phyloP scores from a whole-genome alignment of 2,888 invertebrate genomes.

The Drosophila formosana region DNA sequence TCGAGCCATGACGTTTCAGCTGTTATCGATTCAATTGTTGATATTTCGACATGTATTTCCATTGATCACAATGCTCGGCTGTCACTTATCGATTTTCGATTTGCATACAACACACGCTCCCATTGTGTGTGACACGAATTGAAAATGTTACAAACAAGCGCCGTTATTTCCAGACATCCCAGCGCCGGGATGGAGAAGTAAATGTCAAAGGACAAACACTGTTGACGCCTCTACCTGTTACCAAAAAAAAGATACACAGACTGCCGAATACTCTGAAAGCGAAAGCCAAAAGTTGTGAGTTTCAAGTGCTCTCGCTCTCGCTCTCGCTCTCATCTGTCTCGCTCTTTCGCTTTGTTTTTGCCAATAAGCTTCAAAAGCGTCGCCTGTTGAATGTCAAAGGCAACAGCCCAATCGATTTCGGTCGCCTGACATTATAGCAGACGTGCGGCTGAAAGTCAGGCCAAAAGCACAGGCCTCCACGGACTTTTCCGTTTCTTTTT shows the following conservation, averaged over 20 bases:
- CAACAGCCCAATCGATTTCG: neutral
- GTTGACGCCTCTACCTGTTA: constrained; percentile 46
- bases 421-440: too few species aligned
- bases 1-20: constrained; percentile 9
- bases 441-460: too few species aligned
- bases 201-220: constrained; percentile 71
- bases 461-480: too few species aligned
- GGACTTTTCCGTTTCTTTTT: neutral
- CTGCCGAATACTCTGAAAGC: constrained; percentile 15
- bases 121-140: constrained; percentile 49
- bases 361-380: constrained; percentile 40
- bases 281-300: neutral
- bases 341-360: neutral
- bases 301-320: neutral
- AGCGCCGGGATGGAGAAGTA: constrained; percentile 24
- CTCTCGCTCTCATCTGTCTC: neutral
- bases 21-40: constrained; percentile 51
- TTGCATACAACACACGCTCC: constrained; percentile 41
- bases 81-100: constrained; percentile 68
- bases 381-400: constrained; percentile 71
- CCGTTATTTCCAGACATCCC: constrained; percentile 26
- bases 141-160: constrained; percentile 36
- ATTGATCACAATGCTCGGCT: constrained; percentile 28
- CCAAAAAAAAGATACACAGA: constrained; percentile 19
- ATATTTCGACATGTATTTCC: constrained; percentile 22